Evolutionary conservation across 1,140 invertebrate genomes (phyloP).

Genomic region (Pteromalus puparum): DNA sequence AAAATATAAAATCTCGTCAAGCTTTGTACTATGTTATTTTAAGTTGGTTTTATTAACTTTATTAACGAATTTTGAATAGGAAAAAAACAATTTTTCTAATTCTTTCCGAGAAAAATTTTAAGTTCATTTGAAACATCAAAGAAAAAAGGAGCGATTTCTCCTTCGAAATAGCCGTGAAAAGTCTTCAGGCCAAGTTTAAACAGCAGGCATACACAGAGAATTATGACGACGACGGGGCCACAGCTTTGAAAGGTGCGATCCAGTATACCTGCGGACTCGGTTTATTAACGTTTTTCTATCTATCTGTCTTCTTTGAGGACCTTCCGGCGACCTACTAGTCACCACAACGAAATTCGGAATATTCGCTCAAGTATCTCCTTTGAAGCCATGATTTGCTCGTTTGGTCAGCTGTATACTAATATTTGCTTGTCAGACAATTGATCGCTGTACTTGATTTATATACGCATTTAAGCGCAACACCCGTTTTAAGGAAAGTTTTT

Average conservation of each 20-base stretch:
- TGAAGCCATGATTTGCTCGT: background rate
- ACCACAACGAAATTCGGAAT: background rate
- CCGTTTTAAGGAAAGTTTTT: background rate
- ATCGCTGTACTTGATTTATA: too few species aligned
- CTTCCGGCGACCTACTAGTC: background rate
- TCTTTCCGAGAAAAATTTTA: too few species aligned
- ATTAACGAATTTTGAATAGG: too few species aligned
- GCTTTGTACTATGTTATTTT: background rate
- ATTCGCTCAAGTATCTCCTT: conserved; percentile 4
- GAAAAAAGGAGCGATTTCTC: too few species aligned
- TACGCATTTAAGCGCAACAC: too few species aligned
- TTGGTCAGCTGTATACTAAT: background rate
- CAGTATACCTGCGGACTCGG: conserved; percentile 7
- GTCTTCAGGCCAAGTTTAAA: background rate
- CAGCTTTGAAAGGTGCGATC: conserved; percentile 23
- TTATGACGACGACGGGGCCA: background rate
- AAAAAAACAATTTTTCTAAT: too few species aligned
- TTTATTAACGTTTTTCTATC: conserved; percentile 45
- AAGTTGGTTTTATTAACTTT: background rate
- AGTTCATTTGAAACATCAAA: too few species aligned
- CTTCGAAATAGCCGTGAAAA: background rate
- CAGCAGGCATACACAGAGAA: background rate
- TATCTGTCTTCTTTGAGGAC: conserved; percentile 30
- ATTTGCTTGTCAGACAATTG: conserved; percentile 5
- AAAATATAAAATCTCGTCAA: background rate